Conservation (phyloP, 2,113 vertebrate species). For the Amphilophus citrinellus region DNA sequence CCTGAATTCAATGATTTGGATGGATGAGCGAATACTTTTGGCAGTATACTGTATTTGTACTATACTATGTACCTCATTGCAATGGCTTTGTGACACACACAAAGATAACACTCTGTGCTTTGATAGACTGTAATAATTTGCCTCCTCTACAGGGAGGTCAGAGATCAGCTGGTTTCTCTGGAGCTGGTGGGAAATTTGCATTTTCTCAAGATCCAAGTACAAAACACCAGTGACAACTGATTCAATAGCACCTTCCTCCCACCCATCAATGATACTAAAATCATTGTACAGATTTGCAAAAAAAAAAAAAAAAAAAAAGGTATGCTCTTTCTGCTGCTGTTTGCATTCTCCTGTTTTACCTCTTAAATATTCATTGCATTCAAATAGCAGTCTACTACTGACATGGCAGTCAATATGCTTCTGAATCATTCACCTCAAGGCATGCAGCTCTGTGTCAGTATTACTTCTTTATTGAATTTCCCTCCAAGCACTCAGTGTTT, state of each 20-base stretch:
- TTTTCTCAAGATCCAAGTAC: no score
- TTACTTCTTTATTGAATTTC: slow-evolving; percentile 25
- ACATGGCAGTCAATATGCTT: not conserved
- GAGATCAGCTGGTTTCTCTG: not conserved
- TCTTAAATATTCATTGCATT: not conserved
- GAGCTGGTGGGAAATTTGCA: no score
- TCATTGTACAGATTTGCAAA: not conserved
- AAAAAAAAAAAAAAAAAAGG: no score
- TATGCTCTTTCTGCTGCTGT: not conserved
- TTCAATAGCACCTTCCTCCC: no score
- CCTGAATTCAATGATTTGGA: no score
- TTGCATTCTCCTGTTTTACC: not conserved
- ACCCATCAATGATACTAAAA: not conserved
- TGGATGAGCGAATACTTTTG: no score
- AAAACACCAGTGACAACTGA: not conserved
- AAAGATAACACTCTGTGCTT: not conserved
- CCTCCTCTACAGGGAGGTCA: not conserved
- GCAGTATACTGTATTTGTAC: no score
- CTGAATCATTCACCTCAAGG: slow-evolving; percentile 2
- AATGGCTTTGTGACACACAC: no score
- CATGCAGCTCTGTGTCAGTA: not conserved
- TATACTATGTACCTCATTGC: no score
- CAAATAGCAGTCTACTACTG: not conserved
- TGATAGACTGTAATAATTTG: not conserved
- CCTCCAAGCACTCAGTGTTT: not conserved